Base-by-base conservation (phyloP, 1,140 invertebrate genomes). In the Caenorhabditis brenneri region DNA sequence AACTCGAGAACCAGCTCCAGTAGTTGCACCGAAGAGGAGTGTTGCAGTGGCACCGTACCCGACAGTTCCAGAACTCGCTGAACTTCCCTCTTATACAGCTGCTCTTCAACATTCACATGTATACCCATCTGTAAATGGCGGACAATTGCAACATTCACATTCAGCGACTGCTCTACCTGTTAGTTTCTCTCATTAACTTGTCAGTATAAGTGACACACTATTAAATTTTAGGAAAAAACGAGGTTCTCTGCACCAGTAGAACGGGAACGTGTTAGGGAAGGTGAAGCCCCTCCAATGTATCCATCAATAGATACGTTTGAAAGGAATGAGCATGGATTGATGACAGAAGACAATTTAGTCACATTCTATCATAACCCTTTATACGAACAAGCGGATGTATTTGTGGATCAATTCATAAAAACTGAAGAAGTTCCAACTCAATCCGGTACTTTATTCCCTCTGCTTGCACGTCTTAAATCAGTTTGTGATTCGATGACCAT, bases 251-350 rank as follows among this genome's bases (percentile, higher is more conserved):
- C 78, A 31, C 78, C 49, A 80, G 78, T 81, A 2, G n/a, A n/a
- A n/a, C n/a, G n/a, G n/a, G 53, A 55, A 6, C 27, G 24, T n/a
- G 58, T 46, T 27, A 24, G 39, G 29, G 60, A 82, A 46, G 83
- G 51, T 16, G 74, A 81, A 31, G 84, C 84, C 24, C 84, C 84
- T 33, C 84, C 84, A 24, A 49, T 85, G 84, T 85, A 85, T 55
- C 84, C 84, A 27, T 36, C 46, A 7, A 46, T 81, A n/a, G 29
- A 39, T 2, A n/a, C 42, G 4, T 29, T 39, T 12, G 84, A 85
- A 31, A 74, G 53, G 15, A 85, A 46, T 27, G 80, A 85, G 33
- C 79, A 42, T 31, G 84, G 84, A 33, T 48, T 85, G n/a, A 48
- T 85, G 36, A 78, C 46, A 10, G 84, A 85, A 48, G 49, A 81